A percentile compares a stretch with the other conserved stretches of the same genome.
These are phyloP conservation scores for Amorpha juglandis DNA, from an alignment of 2,888 invertebrate species.

Conservation along the genomic window DNA sequence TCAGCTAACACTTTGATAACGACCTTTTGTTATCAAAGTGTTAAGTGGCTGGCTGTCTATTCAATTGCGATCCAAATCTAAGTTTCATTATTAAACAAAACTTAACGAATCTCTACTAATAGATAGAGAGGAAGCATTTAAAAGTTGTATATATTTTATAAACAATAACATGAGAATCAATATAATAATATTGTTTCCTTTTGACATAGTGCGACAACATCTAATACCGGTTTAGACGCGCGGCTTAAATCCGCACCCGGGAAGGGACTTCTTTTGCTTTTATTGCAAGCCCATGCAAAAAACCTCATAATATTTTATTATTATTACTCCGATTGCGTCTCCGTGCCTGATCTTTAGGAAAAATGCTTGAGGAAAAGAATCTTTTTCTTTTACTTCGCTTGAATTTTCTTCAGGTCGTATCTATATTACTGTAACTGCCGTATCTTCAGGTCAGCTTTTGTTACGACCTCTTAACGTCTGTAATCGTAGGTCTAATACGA, in stretches of 20 bases:
- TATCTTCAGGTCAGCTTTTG: conserved; percentile 4
- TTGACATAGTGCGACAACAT: conserved; percentile 24
- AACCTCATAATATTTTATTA: conserved; percentile 44
- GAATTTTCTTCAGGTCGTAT: conserved; percentile 24
- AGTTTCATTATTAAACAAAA: too few relatives aligned
- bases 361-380: conserved; percentile 27
- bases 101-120: too few relatives aligned
- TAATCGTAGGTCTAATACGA: background rate
- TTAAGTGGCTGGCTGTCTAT: too few relatives aligned
- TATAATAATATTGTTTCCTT: conserved; percentile 15
- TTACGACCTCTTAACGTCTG: conserved; percentile 1
- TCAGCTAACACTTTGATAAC: too few relatives aligned
- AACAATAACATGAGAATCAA: conserved; percentile 16
- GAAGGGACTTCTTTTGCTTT: conserved; percentile 24
- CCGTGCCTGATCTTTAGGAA: conserved; percentile 28
- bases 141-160: background rate
- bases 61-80: too few relatives aligned
- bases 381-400: conserved; percentile 26
- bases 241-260: conserved; percentile 13
- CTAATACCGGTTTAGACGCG: conserved; percentile 8
- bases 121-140: too few relatives aligned
- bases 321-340: conserved; percentile 35
- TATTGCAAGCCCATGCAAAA: conserved; percentile 36
- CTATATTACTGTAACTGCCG: conserved; percentile 6
- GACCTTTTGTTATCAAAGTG: too few relatives aligned